A percentile compares a stretch with the other conserved stretches of the same genome.
These are phyloP conservation scores for Dallia pectoralis DNA, from an alignment of 2,797 vertebrate genomes.

Conservation along the genomic window DNA sequence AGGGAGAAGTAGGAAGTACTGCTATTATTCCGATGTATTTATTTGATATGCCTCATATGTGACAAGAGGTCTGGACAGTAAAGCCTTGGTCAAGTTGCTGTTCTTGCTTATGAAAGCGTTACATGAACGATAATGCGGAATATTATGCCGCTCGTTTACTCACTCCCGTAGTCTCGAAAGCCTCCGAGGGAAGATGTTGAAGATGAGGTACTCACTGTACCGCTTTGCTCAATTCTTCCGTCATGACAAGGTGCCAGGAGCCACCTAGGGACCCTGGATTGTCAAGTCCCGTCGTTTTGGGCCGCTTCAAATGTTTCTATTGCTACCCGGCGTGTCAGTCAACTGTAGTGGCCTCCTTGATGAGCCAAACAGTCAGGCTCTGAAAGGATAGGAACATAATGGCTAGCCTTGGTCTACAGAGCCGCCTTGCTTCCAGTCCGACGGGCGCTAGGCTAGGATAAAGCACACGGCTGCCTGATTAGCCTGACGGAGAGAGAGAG, in stretches of 20 bases:
- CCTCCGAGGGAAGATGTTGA: conserved; percentile 1
- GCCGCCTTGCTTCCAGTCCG: conserved; percentile 30
- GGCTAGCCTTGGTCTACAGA: conserved; percentile 44
- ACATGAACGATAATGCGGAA: too few species aligned
- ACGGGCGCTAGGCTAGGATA: conserved; percentile 37
- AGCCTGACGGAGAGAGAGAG: conserved; percentile 37
- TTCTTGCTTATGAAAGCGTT: too few species aligned
- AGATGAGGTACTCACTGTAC: conserved; percentile 15
- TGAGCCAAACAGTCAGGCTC: conserved; percentile 34
- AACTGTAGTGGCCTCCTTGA: conserved; percentile 31
- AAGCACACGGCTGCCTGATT: conserved; percentile 37
- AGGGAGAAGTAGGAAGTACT: too few species aligned
- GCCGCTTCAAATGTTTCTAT: conserved; percentile 6
- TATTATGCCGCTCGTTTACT: too few species aligned
- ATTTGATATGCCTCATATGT: too few species aligned
- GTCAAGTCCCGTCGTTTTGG: conserved; percentile 5
- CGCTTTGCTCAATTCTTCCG: conserved; percentile 33
- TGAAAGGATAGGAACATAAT: conserved; percentile 21
- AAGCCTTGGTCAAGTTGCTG: too few species aligned
- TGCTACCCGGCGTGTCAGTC: conserved; percentile 24
- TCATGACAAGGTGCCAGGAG: background rate
- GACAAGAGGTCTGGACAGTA: too few species aligned
- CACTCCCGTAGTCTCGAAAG: too few species aligned
- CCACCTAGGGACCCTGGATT: conserved; percentile 17
- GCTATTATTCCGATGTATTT: too few species aligned